Percentiles rank a stretch among this genome's conserved stretches.
Evolutionary conservation across 2,888 invertebrate genomes (phyloP).

Genomic region (Monochamus alternatus): DNA sequence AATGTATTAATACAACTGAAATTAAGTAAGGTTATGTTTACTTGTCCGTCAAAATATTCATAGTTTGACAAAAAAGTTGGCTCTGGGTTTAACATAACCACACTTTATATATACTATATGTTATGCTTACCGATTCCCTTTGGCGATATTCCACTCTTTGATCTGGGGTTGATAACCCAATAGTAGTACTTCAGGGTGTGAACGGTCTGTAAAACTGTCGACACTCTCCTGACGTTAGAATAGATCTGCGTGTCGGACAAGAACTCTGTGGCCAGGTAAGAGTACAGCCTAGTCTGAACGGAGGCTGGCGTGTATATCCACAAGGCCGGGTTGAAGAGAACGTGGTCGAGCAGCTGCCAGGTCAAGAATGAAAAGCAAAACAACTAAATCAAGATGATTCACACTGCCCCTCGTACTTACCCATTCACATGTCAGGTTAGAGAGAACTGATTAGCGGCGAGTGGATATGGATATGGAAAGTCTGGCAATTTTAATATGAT

Average conservation of each 20-base stretch:
- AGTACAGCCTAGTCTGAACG: constrained; percentile 95
- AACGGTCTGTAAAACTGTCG: constrained; percentile 97
- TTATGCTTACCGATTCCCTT: constrained; percentile 87
- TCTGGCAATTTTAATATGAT: constrained; percentile 24
- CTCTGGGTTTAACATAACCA: too few relatives aligned
- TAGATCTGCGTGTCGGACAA: constrained; percentile 97
- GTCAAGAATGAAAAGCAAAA: constrained; percentile 93
- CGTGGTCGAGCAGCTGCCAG: constrained; percentile 98
- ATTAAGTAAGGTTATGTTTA: constrained; percentile 24
- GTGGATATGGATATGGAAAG: constrained; percentile 14
- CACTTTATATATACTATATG: neutral
- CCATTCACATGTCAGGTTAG: constrained; percentile 60
- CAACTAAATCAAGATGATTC: constrained; percentile 83
- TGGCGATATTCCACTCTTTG: constrained; percentile 95
- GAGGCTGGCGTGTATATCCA: constrained; percentile 99
- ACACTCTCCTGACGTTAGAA: constrained; percentile 95
- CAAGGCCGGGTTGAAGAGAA: constrained; percentile 98
- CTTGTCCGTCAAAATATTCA: neutral
- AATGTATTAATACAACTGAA: neutral
- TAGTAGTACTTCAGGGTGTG: constrained; percentile 99
- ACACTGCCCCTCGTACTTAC: constrained; percentile 74
- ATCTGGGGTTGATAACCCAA: constrained; percentile 97
- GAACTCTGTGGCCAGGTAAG: constrained; percentile 99
- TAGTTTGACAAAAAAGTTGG: too few relatives aligned
- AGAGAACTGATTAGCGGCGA: constrained; percentile 31